These are phyloP conservation scores for Troides aeacus DNA, from an alignment of 2,888 invertebrate species.

Conservation along the genomic window DNA sequence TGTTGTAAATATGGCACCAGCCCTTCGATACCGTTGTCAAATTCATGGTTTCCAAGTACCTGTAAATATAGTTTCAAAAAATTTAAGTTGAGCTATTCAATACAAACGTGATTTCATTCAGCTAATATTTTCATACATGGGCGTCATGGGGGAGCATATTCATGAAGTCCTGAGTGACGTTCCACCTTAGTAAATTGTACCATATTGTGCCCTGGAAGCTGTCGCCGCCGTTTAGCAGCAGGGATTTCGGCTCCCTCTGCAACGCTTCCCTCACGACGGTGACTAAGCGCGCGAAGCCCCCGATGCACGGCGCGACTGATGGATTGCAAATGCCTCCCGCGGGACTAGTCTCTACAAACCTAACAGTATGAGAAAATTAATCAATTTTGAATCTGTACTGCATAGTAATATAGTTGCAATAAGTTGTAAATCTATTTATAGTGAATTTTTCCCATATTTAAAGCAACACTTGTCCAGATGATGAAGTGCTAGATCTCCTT, in stretches of 20 bases:
- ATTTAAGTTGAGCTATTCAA: too few species aligned
- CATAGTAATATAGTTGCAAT: too few species aligned
- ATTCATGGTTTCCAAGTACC: slow-evolving; percentile 93
- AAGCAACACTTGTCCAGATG: too few species aligned
- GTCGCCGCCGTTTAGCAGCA: slow-evolving; percentile 84
- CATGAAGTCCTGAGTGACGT: slow-evolving; percentile 87
- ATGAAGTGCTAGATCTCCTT: too few species aligned
- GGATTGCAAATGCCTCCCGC: slow-evolving; percentile 78
- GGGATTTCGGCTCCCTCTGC: slow-evolving; percentile 78
- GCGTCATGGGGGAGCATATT: slow-evolving; percentile 88
- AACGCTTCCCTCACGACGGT: slow-evolving; percentile 72
- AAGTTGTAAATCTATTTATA: too few species aligned
- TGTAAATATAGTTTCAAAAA: slow-evolving; percentile 45
- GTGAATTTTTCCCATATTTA: too few species aligned
- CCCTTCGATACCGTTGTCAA: slow-evolving; percentile 87
- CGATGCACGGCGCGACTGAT: slow-evolving; percentile 78
- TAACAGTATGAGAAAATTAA: neutral
- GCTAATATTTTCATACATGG: slow-evolving; percentile 77
- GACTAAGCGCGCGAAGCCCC: slow-evolving; percentile 84
- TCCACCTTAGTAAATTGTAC: slow-evolving; percentile 87
- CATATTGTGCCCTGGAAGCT: slow-evolving; percentile 87
- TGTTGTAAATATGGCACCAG: slow-evolving; percentile 85
- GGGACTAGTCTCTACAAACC: slow-evolving; percentile 82
- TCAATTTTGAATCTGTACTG: too few species aligned
- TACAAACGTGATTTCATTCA: too few species aligned